phyloP scores from a whole-genome alignment of 2,888 invertebrate genomes.

The Papilio protenor region DNA sequence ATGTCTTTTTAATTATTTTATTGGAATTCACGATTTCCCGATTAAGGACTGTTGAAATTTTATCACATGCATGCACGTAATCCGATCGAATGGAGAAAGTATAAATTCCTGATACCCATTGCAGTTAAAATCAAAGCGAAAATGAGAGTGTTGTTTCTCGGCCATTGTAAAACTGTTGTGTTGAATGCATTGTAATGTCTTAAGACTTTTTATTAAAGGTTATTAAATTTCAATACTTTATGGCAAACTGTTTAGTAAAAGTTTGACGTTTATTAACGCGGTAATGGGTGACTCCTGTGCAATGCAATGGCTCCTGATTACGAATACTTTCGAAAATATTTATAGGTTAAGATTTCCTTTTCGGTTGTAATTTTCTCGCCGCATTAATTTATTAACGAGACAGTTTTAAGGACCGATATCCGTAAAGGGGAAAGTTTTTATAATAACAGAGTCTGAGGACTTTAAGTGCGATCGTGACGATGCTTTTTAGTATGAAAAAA shows the following conservation, averaged over 20 bases:
- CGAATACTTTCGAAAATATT: constrained; percentile 41
- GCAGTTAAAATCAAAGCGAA: constrained; percentile 71
- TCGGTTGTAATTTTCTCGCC: constrained; percentile 30
- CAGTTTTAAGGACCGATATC: constrained; percentile 35
- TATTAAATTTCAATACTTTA: constrained; percentile 60
- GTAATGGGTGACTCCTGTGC: constrained; percentile 46
- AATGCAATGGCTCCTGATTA: constrained; percentile 32
- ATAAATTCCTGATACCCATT: constrained; percentile 68
- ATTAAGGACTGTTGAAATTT: constrained; percentile 63
- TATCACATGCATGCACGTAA: constrained; percentile 66
- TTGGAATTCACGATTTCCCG: constrained; percentile 58
- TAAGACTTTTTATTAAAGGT: constrained; percentile 52
- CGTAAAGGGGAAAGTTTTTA: constrained; percentile 37
- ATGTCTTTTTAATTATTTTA: constrained; percentile 43
- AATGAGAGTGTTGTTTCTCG: constrained; percentile 74
- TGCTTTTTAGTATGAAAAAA: background rate
- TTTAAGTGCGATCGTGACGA: constrained; percentile 23
- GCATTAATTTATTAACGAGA: constrained; percentile 33
- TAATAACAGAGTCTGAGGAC: constrained; percentile 30
- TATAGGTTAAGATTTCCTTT: constrained; percentile 34
- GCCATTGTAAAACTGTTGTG: constrained; percentile 66
- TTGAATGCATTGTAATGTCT: constrained; percentile 59
- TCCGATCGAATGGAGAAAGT: constrained; percentile 76
- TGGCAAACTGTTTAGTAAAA: constrained; percentile 57
- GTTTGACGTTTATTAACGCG: constrained; percentile 52